Percentiles rank a stretch among this genome's conserved stretches.
Evolutionary conservation across 2,113 vertebrate genomes (phyloP).

Genomic region (Nyctibius bracteatus): DNA sequence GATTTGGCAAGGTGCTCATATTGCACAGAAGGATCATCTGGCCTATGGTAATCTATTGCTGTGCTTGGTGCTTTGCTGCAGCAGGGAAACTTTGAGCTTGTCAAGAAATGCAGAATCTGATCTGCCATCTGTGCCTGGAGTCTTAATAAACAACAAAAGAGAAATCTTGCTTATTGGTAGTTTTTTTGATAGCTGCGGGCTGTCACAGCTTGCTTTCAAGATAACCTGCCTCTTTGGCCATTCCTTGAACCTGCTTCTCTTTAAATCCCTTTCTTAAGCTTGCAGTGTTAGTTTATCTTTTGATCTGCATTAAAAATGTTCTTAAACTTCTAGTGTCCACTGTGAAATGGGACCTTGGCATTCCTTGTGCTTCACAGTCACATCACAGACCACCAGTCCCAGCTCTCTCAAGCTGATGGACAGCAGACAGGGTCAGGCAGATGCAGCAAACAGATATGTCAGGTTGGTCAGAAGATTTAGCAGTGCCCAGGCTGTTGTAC

Average conservation of each 20-base stretch:
- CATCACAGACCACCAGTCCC: not conserved
- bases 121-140: not conserved
- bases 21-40: conserved; percentile 3
- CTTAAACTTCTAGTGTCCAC: not conserved
- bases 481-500: not conserved
- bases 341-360: not conserved
- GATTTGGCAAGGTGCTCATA: conserved; percentile 47
- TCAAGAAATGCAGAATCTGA: not conserved
- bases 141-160: not conserved
- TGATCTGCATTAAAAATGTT: not conserved
- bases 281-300: not conserved
- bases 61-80: not conserved
- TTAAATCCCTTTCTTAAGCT: not conserved
- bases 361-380: not conserved
- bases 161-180: not conserved
- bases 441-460: not conserved
- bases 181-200: not conserved
- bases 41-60: not conserved
- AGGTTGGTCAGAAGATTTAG: not conserved
- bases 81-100: not conserved
- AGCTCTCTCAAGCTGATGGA: not conserved
- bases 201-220: not conserved
- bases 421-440: not conserved
- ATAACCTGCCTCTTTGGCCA: not conserved
- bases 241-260: not conserved